phyloP scores from a whole-genome alignment of 1,140 invertebrate genomes.

The Tetranychus cinnabarinus region DNA sequence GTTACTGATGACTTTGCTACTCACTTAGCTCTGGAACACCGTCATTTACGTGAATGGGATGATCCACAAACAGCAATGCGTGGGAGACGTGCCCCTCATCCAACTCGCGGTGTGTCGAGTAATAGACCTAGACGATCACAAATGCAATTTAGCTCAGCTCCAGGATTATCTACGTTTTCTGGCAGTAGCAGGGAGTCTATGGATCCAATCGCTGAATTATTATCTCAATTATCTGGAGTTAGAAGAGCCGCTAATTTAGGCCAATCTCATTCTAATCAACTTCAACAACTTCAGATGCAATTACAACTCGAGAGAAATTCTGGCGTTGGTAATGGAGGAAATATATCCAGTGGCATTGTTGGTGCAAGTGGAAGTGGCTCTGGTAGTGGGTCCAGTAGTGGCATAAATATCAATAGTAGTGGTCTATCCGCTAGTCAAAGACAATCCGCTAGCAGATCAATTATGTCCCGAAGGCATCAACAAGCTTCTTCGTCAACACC shows the following conservation, averaged over 20 bases:
- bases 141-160: conserved; percentile 57
- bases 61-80: conserved; percentile 14
- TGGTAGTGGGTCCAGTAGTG: too few relatives aligned
- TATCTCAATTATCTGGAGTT: conserved; percentile 73
- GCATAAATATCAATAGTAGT: too few relatives aligned
- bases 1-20: conserved; percentile 92
- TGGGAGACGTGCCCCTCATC: conserved; percentile 59
- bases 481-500: not conserved
- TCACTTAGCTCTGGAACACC: conserved; percentile 81
- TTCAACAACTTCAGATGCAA: conserved; percentile 72
- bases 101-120: conserved; percentile 35
- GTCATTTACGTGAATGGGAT: conserved; percentile 26
- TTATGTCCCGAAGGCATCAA: not conserved
- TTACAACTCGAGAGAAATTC: conserved; percentile 52
- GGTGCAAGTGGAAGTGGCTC: not conserved
- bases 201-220: conserved; percentile 74
- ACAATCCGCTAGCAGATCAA: too few relatives aligned
- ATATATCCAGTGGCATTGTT: not conserved
- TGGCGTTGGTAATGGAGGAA: conserved; percentile 9
- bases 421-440: too few relatives aligned
- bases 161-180: conserved; percentile 48
- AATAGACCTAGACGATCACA: conserved; percentile 49
- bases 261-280: conserved; percentile 28
- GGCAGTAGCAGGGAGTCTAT: conserved; percentile 54
- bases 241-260: conserved; percentile 32